phyloP scores from a whole-genome alignment of 2,888 invertebrate species.

The Dermolepida albohirtum region DNA sequence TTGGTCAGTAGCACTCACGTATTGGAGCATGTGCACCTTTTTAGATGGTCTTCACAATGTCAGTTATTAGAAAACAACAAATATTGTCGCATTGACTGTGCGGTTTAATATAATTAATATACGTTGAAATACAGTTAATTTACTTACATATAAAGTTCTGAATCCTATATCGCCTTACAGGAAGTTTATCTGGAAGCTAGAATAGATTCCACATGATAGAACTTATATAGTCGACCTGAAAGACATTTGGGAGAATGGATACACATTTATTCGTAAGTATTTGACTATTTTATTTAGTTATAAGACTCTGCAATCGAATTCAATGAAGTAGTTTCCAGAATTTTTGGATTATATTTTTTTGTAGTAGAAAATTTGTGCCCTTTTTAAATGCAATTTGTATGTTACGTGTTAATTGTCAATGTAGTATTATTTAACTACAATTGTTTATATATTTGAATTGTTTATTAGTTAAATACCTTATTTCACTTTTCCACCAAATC shows the following conservation, averaged over 20 bases:
- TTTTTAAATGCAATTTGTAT: slow-evolving; percentile 17
- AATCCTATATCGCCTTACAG: too few relatives aligned
- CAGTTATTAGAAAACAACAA: slow-evolving; percentile 13
- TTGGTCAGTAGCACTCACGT: slow-evolving; percentile 57
- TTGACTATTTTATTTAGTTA: not conserved
- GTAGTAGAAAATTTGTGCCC: not conserved
- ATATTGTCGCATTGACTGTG: not conserved
- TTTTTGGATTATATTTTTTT: not conserved
- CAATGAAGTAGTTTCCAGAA: too few relatives aligned
- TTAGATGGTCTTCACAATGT: not conserved
- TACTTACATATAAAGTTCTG: too few relatives aligned
- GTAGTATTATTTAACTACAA: too few relatives aligned
- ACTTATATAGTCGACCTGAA: not conserved
- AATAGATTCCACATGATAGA: not conserved
- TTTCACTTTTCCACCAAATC: too few relatives aligned
- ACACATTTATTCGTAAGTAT: slow-evolving; percentile 35
- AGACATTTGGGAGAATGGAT: slow-evolving; percentile 13
- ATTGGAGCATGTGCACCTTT: slow-evolving; percentile 8
- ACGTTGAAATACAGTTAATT: not conserved
- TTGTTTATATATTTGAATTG: too few relatives aligned
- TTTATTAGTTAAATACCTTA: too few relatives aligned
- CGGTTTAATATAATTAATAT: not conserved
- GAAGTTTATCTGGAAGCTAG: too few relatives aligned
- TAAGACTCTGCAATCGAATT: too few relatives aligned
- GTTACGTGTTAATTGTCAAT: slow-evolving; percentile 9